Base-by-base conservation (phyloP, 1,140 invertebrate species). In the Delia radicum region DNA sequence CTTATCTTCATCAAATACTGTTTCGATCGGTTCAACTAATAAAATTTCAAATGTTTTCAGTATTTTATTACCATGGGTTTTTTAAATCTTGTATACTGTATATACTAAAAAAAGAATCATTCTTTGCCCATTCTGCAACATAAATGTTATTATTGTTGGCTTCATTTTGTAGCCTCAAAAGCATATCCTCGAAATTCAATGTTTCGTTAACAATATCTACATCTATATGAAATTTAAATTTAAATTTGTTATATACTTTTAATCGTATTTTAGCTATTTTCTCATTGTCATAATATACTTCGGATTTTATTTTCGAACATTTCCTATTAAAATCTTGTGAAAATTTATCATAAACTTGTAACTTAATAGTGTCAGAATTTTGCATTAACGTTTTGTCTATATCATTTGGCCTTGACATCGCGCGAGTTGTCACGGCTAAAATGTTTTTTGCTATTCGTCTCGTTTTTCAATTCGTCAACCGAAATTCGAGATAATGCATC, bases 31-130 rank as follows among this genome's bases (percentile, higher is more conserved):
- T n/a, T 72, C 69, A 21, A 31, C 24, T 42, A 72, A 18, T 29
- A 72, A n/a, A 37, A 72, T 72, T 72, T 72, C 31, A 42, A 72
- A 72, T 2, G 28, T 72, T 72, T 42, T 31, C 24, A 72, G 42
- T n/a, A 72, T 46, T 46, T 42, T 72, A 72, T 72, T 72, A 26
- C 69, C 69, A 72, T 55, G 46, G n/a, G 46, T 18, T 55, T 18
- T 55, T 24, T 55, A 55, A 55, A 6, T 55, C 46, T 15, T 55
- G 46, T 3, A 55, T 55, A 55, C n/a, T 55, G 18, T 15, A 55
- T 55, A 21, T 1, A 55, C n/a, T 55, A 24, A 55, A 55, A 24
- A 55, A 55, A 18, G 18, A 18, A 55, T 55, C 18, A 18, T 18
- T 24, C 46, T 55, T 55, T 55, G 8, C 46, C 46, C 46, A 55